Percentiles rank a stretch among this genome's conserved stretches.
phyloP scores from a whole-genome alignment of 2,888 invertebrate species.

The Xestia sexstrigata region DNA sequence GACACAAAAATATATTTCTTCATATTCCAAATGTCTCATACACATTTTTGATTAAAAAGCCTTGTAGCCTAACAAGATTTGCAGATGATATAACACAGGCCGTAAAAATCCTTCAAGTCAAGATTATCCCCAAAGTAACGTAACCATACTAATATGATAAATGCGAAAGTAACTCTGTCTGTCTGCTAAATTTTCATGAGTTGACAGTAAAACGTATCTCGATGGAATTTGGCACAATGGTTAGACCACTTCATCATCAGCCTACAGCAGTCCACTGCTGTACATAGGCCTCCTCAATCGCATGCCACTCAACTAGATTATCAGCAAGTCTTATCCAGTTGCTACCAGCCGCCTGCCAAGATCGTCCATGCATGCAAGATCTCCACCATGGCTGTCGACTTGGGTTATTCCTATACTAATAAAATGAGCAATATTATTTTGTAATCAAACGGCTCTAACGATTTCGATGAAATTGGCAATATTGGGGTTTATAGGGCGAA shows the following conservation, averaged over 20 bases:
- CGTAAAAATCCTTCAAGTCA: slow-evolving; percentile 50
- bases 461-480: too few species aligned
- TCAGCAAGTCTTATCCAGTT: too few species aligned
- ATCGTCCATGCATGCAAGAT: too few species aligned
- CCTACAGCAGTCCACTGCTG: too few species aligned
- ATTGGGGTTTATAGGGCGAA: too few species aligned
- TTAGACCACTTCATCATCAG: background rate
- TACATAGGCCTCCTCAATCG: too few species aligned
- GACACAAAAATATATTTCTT: slow-evolving; percentile 6
- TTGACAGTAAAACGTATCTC: background rate
- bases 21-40: slow-evolving; percentile 18
- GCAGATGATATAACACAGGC: slow-evolving; percentile 56
- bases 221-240: background rate
- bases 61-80: slow-evolving; percentile 51
- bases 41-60: slow-evolving; percentile 58
- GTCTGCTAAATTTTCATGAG: background rate
- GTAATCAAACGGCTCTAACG: too few species aligned
- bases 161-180: background rate
- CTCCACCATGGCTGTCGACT: too few species aligned
- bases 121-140: slow-evolving; percentile 56
- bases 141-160: slow-evolving; percentile 8
- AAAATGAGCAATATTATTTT: too few species aligned
- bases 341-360: too few species aligned
- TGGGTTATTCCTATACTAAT: too few species aligned
- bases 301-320: too few species aligned